Percentiles rank a stretch among this genome's conserved stretches.
Conservation (phyloP, 2,113 vertebrate genomes). For the Crypturellus undulatus region DNA sequence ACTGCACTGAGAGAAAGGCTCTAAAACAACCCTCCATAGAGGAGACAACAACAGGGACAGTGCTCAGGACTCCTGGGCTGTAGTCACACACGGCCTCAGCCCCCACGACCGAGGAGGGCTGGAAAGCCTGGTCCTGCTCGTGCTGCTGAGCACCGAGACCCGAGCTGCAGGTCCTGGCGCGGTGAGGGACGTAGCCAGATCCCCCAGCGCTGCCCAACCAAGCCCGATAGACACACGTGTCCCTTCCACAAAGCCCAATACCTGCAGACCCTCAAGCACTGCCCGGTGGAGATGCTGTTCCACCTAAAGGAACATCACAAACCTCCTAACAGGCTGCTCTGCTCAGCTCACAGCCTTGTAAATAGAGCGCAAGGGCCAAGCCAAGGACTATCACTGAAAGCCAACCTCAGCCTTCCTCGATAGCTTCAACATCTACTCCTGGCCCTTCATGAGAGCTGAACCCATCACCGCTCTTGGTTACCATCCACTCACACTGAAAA, state of each 20-base stretch:
- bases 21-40: not conserved
- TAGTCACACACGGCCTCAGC: fast-evolving
- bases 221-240: not conserved
- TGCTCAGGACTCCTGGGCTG: not conserved
- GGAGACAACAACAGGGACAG: fast-evolving
- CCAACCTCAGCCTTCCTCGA: not conserved
- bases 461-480: not conserved
- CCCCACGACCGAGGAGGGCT: not conserved
- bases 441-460: not conserved
- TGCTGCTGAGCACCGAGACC: not conserved
- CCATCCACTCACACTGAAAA: not conserved
- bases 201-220: not conserved
- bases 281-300: not conserved
- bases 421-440: not conserved
- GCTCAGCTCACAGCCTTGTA: not conserved
- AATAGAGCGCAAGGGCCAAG: not conserved
- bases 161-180: fast-evolving
- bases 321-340: not conserved
- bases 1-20: fast-evolving
- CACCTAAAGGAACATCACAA: not conserved
- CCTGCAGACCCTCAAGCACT: fast-evolving
- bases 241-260: not conserved
- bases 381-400: not conserved
- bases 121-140: not conserved
- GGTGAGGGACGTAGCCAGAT: not conserved